phyloP scores from a whole-genome alignment of 2,797 vertebrate genomes.

The Cephalopachus bancanus region DNA sequence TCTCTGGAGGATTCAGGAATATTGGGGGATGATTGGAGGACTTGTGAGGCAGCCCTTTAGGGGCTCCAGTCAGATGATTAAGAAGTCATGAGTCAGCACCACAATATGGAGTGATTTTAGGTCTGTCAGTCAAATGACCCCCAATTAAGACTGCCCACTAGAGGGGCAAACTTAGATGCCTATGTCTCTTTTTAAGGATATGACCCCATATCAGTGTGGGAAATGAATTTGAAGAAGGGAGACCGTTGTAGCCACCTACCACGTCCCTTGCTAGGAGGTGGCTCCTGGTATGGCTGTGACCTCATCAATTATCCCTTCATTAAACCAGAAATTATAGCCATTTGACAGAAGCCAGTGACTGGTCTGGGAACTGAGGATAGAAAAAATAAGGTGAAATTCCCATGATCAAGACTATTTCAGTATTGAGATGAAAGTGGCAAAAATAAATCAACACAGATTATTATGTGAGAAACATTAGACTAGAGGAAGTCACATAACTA shows the following conservation, averaged over 20 bases:
- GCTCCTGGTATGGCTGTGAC: neutral
- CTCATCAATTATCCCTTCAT: neutral
- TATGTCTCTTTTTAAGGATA: constrained; percentile 14
- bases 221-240: neutral
- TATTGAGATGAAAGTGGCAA: neutral
- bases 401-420: neutral
- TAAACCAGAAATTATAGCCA: neutral
- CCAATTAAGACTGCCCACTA: neutral
- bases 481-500: too few relatives aligned
- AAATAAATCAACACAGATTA: neutral
- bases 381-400: neutral
- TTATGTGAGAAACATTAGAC: neutral
- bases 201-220: neutral
- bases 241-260: neutral
- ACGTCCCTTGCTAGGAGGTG: neutral
- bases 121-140: neutral
- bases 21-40: neutral
- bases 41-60: neutral
- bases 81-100: neutral
- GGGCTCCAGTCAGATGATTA: neutral
- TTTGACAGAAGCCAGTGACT: neutral
- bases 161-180: neutral
- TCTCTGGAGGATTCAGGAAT: neutral
- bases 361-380: neutral
- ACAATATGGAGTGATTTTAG: neutral